A percentile compares a stretch with the other conserved stretches of the same genome.
phyloP scores from a whole-genome alignment of 2,888 invertebrate genomes.

The Drosophila mulleri region DNA sequence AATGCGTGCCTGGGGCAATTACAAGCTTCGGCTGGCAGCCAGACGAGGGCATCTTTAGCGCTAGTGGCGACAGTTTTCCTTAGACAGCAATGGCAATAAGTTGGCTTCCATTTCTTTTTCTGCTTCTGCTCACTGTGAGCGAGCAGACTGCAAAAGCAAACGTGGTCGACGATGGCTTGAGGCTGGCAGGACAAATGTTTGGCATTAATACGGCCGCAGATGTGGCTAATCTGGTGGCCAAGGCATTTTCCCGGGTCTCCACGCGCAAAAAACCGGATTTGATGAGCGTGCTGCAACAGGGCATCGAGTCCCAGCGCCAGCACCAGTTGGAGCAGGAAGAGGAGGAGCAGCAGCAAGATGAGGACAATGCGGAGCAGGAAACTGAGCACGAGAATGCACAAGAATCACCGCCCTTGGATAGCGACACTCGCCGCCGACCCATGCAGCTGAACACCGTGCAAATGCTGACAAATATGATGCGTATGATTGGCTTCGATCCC shows the following conservation, averaged over 20 bases:
- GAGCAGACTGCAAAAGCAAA: slow-evolving; percentile 61
- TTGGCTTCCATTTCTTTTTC: slow-evolving; percentile 26
- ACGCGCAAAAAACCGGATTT: slow-evolving; percentile 63
- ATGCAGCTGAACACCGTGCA: slow-evolving; percentile 60
- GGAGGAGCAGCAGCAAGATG: slow-evolving; percentile 14
- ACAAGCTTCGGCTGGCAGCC: slow-evolving; percentile 55
- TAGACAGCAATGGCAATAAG: slow-evolving; percentile 57
- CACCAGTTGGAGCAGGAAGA: slow-evolving; percentile 21
- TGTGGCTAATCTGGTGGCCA: slow-evolving; percentile 88
- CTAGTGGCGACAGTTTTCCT: slow-evolving; percentile 54
- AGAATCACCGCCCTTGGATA: slow-evolving; percentile 56
- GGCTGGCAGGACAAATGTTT: slow-evolving; percentile 84
- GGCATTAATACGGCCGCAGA: slow-evolving; percentile 86
- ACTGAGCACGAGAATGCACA: slow-evolving; percentile 62
- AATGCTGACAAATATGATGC: slow-evolving; percentile 86
- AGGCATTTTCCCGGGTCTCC: slow-evolving; percentile 85
- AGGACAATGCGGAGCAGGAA: slow-evolving; percentile 45
- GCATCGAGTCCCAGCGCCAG: slow-evolving; percentile 37
- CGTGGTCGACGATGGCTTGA: slow-evolving; percentile 83
- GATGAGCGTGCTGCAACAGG: slow-evolving; percentile 69
- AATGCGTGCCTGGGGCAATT: slow-evolving; percentile 63
- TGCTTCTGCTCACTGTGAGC: slow-evolving; percentile 40
- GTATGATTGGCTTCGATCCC: slow-evolving; percentile 91
- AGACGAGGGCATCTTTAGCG: slow-evolving; percentile 37
- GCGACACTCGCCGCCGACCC: slow-evolving; percentile 25